Percentiles rank a stretch among this genome's conserved stretches.
These are phyloP conservation scores for Nestor notabilis DNA, from an alignment of 2,113 vertebrate genomes.

Conservation along the genomic window DNA sequence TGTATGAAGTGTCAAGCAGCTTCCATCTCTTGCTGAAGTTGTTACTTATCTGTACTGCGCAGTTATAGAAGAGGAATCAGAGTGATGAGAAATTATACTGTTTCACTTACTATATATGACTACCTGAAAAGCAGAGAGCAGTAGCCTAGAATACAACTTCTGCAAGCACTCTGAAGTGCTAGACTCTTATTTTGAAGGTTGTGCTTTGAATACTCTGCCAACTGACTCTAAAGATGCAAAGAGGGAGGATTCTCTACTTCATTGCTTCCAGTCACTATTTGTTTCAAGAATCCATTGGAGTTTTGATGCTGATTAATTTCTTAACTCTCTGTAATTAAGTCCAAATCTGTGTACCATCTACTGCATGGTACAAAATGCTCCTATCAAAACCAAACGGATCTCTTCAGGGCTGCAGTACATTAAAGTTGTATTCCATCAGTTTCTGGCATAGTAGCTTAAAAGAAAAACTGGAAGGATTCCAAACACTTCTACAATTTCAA, in stretches of 20 bases:
- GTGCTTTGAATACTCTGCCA: background rate
- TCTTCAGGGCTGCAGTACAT: constrained; percentile 59
- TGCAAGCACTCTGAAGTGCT: background rate
- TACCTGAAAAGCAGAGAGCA: background rate
- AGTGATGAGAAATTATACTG: background rate
- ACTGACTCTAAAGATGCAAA: constrained; percentile 9
- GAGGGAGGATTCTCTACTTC: constrained; percentile 42
- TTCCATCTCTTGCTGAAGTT: background rate
- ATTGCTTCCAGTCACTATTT: constrained; percentile 17
- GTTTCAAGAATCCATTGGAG: constrained; percentile 5
- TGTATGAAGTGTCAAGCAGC: background rate
- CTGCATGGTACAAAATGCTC: background rate
- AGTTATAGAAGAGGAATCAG: background rate
- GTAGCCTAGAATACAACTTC: background rate
- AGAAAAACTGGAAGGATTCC: constrained; percentile 59
- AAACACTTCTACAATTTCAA: constrained; percentile 67
- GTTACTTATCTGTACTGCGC: background rate
- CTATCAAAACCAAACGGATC: constrained; percentile 58
- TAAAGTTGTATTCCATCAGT: constrained; percentile 52
- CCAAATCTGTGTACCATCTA: constrained; percentile 31
- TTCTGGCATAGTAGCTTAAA: constrained; percentile 62
- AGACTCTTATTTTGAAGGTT: constrained; percentile 57
- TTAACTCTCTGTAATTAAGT: constrained; percentile 25
- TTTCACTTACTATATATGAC: background rate
- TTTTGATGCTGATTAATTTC: constrained; percentile 7